phyloP scores from a whole-genome alignment of 1,140 invertebrate species.

The Chironomus tepperi region DNA sequence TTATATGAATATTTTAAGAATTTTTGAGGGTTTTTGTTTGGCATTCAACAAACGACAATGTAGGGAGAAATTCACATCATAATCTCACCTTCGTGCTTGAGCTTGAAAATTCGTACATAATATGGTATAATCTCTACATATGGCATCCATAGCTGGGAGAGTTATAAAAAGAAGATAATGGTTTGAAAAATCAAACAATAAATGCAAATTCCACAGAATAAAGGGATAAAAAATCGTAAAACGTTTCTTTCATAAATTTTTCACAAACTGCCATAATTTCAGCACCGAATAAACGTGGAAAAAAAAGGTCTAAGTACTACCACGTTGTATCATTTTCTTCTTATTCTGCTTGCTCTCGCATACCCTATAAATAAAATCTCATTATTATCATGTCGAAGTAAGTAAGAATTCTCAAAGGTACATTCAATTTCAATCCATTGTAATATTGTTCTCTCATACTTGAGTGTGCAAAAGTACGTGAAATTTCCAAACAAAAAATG shows the following conservation, averaged over 20 bases:
- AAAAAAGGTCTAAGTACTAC: neutral
- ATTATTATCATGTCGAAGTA: conserved; percentile 21
- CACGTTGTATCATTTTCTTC: neutral
- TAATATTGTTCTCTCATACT: neutral
- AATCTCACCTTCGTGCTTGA: too few species aligned
- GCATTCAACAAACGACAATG: too few species aligned
- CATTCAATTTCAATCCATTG: conserved; percentile 20
- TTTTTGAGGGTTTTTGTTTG: neutral
- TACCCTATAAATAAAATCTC: conserved; percentile 3
- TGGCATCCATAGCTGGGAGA: neutral
- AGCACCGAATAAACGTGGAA: neutral
- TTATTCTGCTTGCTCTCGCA: neutral
- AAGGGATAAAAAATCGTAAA: conserved; percentile 5
- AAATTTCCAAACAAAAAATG: too few species aligned
- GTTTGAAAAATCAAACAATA: neutral
- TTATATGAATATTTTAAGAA: conserved; percentile 2
- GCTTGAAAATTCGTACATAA: too few species aligned
- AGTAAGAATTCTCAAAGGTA: conserved; percentile 17
- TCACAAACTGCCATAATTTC: neutral
- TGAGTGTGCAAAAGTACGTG: too few species aligned
- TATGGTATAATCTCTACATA: too few species aligned
- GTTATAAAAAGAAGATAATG: neutral
- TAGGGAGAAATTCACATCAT: too few species aligned
- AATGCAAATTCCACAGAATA: neutral
- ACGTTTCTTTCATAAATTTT: conserved; percentile 8